A percentile compares a stretch with the other conserved stretches of the same genome.
phyloP scores from a whole-genome alignment of 2,888 invertebrate genomes.

The Cremastinae sp. region DNA sequence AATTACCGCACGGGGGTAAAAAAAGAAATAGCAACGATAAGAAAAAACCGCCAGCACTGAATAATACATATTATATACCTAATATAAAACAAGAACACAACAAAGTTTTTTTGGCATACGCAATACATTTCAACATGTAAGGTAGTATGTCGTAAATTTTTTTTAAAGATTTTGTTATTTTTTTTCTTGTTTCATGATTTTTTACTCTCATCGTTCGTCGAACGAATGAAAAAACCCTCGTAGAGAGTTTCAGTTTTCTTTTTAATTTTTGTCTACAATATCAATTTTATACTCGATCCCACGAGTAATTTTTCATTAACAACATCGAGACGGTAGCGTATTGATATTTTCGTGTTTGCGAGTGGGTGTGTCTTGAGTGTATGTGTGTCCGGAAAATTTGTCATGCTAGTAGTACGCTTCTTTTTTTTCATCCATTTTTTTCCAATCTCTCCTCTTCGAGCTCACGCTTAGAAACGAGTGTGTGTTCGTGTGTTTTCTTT shows the following conservation, averaged over 20 bases:
- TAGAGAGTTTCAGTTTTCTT: constrained; percentile 49
- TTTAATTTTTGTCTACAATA: constrained; percentile 62
- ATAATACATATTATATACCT: constrained; percentile 75
- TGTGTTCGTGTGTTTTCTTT: constrained; percentile 51
- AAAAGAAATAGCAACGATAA: not conserved
- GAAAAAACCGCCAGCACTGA: constrained; percentile 73
- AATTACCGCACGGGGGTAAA: constrained; percentile 41
- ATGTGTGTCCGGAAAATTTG: constrained; percentile 24
- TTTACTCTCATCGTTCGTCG: constrained; percentile 4
- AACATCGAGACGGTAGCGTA: constrained; percentile 67
- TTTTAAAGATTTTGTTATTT: constrained; percentile 57
- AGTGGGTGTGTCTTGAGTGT: constrained; percentile 43
- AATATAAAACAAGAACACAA: constrained; percentile 80
- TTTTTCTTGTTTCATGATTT: constrained; percentile 40
- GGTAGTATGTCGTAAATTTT: constrained; percentile 73
- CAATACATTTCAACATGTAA: constrained; percentile 78
- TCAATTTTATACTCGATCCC: constrained; percentile 61
- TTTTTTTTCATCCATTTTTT: constrained; percentile 23
- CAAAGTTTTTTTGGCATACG: constrained; percentile 78
- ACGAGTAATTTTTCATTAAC: constrained; percentile 64
- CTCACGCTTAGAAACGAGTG: constrained; percentile 66
- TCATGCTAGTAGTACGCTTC: constrained; percentile 43
- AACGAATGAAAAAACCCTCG: constrained; percentile 39
- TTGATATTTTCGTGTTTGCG: constrained; percentile 65
- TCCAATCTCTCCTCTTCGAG: constrained; percentile 3